A percentile compares a stretch with the other conserved stretches of the same genome.
Conservation (phyloP, 2,797 vertebrate species). For the Protonibea diacanthus region DNA sequence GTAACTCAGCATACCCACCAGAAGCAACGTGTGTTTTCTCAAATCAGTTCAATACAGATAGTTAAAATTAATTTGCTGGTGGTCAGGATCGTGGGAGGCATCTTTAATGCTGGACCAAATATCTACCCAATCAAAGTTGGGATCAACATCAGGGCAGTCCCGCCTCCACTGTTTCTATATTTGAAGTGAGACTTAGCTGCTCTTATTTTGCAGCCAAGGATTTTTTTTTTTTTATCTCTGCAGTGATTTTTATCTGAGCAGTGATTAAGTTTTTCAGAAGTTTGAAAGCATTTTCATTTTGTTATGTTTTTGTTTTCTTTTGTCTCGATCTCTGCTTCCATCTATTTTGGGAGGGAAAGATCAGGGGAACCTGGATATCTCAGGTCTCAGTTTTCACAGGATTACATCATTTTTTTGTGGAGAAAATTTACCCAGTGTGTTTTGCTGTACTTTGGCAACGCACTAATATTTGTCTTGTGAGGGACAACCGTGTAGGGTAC, state of each 20-base stretch:
- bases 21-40: neutral
- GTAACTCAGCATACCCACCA: neutral
- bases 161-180: slow-evolving; percentile 17
- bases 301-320: slow-evolving; percentile 14
- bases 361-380: slow-evolving; percentile 35
- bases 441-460: slow-evolving; percentile 43
- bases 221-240: slow-evolving; percentile 3
- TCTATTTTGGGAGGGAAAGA: slow-evolving; percentile 20
- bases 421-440: slow-evolving; percentile 58
- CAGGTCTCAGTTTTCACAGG: slow-evolving; percentile 49
- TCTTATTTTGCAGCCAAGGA: slow-evolving; percentile 2
- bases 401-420: slow-evolving; percentile 60
- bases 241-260: slow-evolving; percentile 12
- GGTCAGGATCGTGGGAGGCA: neutral
- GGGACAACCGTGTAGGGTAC: slow-evolving; percentile 46
- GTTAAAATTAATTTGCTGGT: neutral
- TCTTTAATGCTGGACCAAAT: neutral
- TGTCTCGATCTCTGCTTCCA: slow-evolving; percentile 9
- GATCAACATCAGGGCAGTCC: slow-evolving; percentile 9
- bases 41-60: neutral
- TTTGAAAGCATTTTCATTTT: slow-evolving; percentile 43
- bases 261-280: neutral
- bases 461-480: slow-evolving; percentile 60
- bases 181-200: slow-evolving; percentile 19
- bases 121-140: neutral